A percentile compares a stretch with the other conserved stretches of the same genome.
Evolutionary conservation across 2,888 invertebrate genomes (phyloP).

Genomic region (Himalopsyche kuldschensis): DNA sequence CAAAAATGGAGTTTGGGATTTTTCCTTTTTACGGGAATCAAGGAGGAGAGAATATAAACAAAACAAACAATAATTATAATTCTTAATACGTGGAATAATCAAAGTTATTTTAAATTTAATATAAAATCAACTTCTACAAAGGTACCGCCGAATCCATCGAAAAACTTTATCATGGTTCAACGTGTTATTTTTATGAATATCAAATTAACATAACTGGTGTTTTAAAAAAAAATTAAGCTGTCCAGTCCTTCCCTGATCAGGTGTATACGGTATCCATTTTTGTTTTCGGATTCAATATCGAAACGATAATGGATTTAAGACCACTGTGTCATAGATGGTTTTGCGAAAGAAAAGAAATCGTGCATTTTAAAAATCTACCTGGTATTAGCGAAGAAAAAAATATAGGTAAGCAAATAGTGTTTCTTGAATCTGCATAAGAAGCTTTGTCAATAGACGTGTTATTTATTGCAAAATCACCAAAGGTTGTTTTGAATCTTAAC

Average conservation of each 20-base stretch:
- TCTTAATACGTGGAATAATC: too few relatives aligned
- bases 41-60: too few relatives aligned
- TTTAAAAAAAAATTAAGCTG: too few relatives aligned
- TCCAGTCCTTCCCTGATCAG: not conserved
- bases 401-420: slow-evolving; percentile 16
- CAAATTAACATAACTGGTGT: too few relatives aligned
- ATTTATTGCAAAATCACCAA: slow-evolving; percentile 4
- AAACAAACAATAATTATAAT: too few relatives aligned
- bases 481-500: not conserved
- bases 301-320: slow-evolving; percentile 38
- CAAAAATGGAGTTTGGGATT: too few relatives aligned
- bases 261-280: slow-evolving; percentile 3
- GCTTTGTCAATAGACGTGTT: slow-evolving; percentile 17
- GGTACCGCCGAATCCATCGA: too few relatives aligned
- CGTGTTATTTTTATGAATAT: too few relatives aligned
- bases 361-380: slow-evolving; percentile 35
- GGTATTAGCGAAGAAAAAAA: slow-evolving; percentile 20
- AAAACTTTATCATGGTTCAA: too few relatives aligned
- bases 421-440: slow-evolving; percentile 10
- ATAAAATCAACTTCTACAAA: too few relatives aligned
- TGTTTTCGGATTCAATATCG: slow-evolving; percentile 19
- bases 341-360: slow-evolving; percentile 22
- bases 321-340: slow-evolving; percentile 33
- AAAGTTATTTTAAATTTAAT: too few relatives aligned
- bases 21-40: too few relatives aligned